These are phyloP conservation scores for Scaptomyza pallida DNA, from an alignment of 1,140 invertebrate species.

Conservation along the genomic window DNA sequence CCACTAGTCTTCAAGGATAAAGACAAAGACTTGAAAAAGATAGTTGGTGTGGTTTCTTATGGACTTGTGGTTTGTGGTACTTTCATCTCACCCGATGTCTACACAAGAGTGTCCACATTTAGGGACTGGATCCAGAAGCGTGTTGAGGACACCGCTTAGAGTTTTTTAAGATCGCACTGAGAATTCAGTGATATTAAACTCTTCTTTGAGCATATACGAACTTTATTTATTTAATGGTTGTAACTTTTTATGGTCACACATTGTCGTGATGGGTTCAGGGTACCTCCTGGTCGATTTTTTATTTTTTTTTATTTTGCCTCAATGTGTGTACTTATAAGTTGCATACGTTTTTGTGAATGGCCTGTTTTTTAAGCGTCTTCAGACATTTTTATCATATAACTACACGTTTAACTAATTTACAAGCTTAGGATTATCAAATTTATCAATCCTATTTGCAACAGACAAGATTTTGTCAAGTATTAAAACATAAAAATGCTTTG, in stretches of 20 bases:
- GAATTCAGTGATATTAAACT: too few relatives aligned
- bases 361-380: too few relatives aligned
- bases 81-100: conserved; percentile 85
- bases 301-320: background rate
- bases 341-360: too few relatives aligned
- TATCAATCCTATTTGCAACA: background rate
- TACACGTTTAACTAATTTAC: conserved; percentile 42
- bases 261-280: too few relatives aligned
- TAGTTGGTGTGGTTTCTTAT: conserved; percentile 90
- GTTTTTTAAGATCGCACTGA: too few relatives aligned
- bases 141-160: conserved; percentile 1
- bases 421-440: conserved; percentile 21
- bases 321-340: too few relatives aligned
- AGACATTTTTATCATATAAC: conserved; percentile 18
- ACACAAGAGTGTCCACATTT: conserved; percentile 85
- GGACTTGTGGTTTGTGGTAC: conserved; percentile 86
- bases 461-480: background rate
- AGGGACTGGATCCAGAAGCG: conserved; percentile 83
- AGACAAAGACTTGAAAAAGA: conserved; percentile 60
- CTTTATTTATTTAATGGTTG: too few relatives aligned
- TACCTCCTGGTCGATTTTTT: too few relatives aligned
- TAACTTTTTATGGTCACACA: too few relatives aligned
- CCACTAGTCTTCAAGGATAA: conserved; percentile 85
- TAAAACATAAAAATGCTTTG: background rate
- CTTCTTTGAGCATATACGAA: too few relatives aligned